Evolutionary conservation across 1,140 invertebrate species (phyloP), one percentile per base, ranked within the genome.

Genomic region (Drosophila tristis): DNA sequence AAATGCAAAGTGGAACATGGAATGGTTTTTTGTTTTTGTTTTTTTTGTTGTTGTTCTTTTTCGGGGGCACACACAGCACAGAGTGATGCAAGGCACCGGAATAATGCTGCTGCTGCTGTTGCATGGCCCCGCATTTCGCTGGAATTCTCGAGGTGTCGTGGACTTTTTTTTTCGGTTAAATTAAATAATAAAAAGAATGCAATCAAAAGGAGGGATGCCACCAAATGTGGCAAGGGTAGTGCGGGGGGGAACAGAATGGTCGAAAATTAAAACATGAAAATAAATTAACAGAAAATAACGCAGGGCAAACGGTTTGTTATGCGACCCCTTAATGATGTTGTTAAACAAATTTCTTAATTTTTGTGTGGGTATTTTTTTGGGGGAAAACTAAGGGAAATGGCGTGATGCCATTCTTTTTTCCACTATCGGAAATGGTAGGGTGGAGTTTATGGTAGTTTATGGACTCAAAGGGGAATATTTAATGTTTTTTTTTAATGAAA

Each of bases 71-170:
- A 35, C 31, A 35, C 35, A 39, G 6, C 9, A 35, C 31, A 35
- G 9, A 35, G 9, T 11, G 9, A 4, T 11, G 9, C 31, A 35
- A 11, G n/a, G 25, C 15, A 13, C n/a, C 2, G 49, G 6, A 45
- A 39, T 35, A 68, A 39, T 68, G 50, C 64, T 42, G 54, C 55
- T 60, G 16, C 63, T 48, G 66, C 55, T 53, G 35, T 65, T 59
- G 71, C 43, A 44, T 56, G 42, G 53, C 53, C 35, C 58, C 58
- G 58, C 59, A 64, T 64, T 74, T 74, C 43, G 43, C 31, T 74
- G 70, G 72, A 75, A 65, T 74, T 75, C 60, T 65, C 54, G 70
- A 75, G 72, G 73, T 75, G 62, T 74, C 61, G 70, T 66, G 26
- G 73, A 75, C 71, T 65, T 75, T 73, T 35, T 9, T 35, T 39